Evolutionary conservation across 2,113 vertebrate species (phyloP).

Genomic region (Cebus imitator): DNA sequence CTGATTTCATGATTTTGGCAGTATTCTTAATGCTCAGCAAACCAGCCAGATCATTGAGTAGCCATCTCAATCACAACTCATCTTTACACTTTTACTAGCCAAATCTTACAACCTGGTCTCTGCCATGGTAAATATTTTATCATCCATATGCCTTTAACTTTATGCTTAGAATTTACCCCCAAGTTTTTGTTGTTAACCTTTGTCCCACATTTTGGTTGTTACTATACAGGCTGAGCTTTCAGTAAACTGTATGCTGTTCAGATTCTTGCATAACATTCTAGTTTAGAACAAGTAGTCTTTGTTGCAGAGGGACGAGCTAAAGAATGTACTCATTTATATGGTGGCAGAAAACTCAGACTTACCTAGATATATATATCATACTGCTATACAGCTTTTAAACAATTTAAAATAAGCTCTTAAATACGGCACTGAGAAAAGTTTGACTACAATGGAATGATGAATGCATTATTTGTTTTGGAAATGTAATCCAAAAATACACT

Average conservation of each 20-base stretch:
- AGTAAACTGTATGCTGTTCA: constrained; percentile 11
- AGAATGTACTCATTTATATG: constrained; percentile 69
- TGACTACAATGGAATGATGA: constrained; percentile 38
- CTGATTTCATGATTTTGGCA: neutral
- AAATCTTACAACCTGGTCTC: neutral
- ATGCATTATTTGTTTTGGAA: constrained; percentile 36
- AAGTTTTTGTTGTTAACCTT: constrained; percentile 56
- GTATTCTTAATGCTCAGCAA: neutral
- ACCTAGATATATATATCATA: constrained; percentile 33
- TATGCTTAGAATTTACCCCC: constrained; percentile 49
- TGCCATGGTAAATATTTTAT: constrained; percentile 17
- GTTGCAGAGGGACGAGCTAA: constrained; percentile 64
- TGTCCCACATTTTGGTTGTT: constrained; percentile 55
- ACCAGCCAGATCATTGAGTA: neutral
- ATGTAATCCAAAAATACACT: constrained; percentile 44
- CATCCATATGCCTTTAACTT: constrained; percentile 25
- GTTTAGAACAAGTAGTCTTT: constrained; percentile 44
- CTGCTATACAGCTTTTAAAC: neutral
- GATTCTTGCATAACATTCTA: constrained; percentile 59
- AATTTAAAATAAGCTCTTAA: constrained; percentile 22
- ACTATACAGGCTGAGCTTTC: constrained; percentile 70
- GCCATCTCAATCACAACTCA: neutral
- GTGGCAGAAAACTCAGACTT: constrained; percentile 68
- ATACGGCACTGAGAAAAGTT: neutral
- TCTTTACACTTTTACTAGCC: constrained; percentile 2